phyloP scores from a whole-genome alignment of 2,888 invertebrate genomes.

The Monoplex corrugatus region DNA sequence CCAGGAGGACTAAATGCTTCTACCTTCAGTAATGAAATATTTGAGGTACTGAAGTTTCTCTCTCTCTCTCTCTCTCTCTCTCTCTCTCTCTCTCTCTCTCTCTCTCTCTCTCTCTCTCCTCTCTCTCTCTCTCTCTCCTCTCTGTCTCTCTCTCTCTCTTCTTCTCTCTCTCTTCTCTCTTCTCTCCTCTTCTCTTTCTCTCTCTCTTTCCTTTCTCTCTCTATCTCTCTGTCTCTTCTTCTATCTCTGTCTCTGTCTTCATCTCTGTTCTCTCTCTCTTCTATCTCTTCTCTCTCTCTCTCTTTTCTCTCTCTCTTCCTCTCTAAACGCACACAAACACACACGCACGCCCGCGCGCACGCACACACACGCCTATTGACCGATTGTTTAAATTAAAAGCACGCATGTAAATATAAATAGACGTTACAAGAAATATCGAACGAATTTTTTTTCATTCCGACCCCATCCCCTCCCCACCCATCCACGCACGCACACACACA shows the following conservation, averaged over 20 bases:
- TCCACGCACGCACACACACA: no score
- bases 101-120: neutral
- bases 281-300: neutral
- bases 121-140: neutral
- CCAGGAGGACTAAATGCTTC: no score
- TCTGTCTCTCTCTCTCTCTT: neutral
- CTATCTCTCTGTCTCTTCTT: neutral
- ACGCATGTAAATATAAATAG: no score
- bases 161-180: neutral
- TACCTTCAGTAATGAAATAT: no score
- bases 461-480: no score
- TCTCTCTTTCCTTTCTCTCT: neutral
- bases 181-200: neutral
- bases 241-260: neutral
- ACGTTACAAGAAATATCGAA: no score
- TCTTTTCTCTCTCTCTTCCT: neutral
- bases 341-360: no score
- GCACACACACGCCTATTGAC: no score
- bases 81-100: constrained; percentile 1
- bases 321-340: no score
- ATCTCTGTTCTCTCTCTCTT: neutral
- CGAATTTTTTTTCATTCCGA: no score
- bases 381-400: no score
- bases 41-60: no score
- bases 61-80: neutral